Conservation (phyloP, 2,797 vertebrate genomes). For the Cetoscarus ocellatus region DNA sequence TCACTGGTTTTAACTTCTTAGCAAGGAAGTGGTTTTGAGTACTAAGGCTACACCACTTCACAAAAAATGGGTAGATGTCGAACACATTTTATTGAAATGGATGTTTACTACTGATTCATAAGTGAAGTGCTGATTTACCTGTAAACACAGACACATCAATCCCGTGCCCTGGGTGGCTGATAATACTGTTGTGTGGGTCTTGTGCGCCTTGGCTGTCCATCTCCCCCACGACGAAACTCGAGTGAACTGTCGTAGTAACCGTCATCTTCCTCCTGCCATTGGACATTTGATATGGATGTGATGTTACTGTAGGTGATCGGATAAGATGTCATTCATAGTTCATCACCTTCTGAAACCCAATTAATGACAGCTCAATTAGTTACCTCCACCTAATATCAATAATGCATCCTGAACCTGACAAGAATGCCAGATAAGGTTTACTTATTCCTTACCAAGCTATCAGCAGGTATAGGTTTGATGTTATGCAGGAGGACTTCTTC, state of each 20-base stretch:
- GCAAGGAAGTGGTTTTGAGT: no score
- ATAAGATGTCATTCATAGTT: constrained; percentile 54
- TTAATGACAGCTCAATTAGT: constrained; percentile 25
- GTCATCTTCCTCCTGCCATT: constrained; percentile 91
- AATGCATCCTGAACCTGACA: constrained; percentile 1
- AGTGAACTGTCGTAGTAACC: constrained; percentile 93
- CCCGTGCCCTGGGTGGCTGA: constrained; percentile 96
- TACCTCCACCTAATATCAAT: constrained; percentile 1
- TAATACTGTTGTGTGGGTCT: constrained; percentile 98
- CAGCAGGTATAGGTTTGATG: constrained; percentile 92
- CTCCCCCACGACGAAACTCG: constrained; percentile 95
- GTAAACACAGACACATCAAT: constrained; percentile 83
- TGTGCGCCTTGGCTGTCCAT: constrained; percentile 93
- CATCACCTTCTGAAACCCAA: constrained; percentile 20
- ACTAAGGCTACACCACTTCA: no score
- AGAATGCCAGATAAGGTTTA: constrained; percentile 1
- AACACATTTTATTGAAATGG: no score
- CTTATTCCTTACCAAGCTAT: constrained; percentile 89
- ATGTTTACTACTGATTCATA: no score
- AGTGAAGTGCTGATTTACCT: constrained; percentile 48
- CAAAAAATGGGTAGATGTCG: no score
- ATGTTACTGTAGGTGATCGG: constrained; percentile 55
- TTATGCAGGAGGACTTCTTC: constrained; percentile 98
- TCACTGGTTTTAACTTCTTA: no score
- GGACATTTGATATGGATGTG: constrained; percentile 62